Conservation (phyloP, 1,140 invertebrate genomes). For the Anastrepha obliqua region DNA sequence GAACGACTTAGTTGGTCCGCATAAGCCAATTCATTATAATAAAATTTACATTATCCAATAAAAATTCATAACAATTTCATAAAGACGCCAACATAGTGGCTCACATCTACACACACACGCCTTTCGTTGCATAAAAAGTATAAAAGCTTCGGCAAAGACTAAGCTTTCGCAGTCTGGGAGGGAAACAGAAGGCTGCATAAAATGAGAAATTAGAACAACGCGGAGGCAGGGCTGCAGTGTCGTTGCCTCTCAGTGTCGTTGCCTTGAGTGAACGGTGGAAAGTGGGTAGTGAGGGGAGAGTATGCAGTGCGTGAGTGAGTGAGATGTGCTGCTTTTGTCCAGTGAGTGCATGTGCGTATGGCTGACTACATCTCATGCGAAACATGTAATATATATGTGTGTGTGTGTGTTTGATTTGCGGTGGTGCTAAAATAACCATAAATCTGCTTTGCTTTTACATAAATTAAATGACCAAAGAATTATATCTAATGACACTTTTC, state of each 20-base stretch:
- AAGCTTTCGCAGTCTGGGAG: not conserved
- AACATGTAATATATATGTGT: not conserved
- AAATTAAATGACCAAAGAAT: slow-evolving; percentile 60
- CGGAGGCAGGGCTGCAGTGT: not conserved
- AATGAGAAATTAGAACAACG: not conserved
- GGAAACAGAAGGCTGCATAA: not conserved
- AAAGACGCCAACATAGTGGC: slow-evolving; percentile 1
- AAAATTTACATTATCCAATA: slow-evolving; percentile 57
- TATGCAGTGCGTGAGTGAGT: not conserved
- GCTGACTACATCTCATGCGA: not conserved
- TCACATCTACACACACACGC: not conserved
- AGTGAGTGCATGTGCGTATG: not conserved
- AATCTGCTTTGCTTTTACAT: slow-evolving; percentile 58
- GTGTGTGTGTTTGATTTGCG: slow-evolving; percentile 27
- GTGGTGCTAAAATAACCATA: slow-evolving; percentile 59
- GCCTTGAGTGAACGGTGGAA: not conserved
- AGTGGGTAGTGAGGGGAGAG: not conserved
- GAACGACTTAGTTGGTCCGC: slow-evolving; percentile 17
- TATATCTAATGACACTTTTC: slow-evolving; percentile 54
- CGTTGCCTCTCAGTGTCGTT: not conserved
- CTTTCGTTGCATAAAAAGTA: no score
- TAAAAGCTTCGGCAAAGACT: not conserved
- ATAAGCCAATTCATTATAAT: slow-evolving; percentile 49
- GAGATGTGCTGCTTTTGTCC: not conserved
- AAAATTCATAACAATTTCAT: slow-evolving; percentile 59